Evolutionary conservation across 1,140 invertebrate species (phyloP).

Genomic region (Danaus melanippus): DNA sequence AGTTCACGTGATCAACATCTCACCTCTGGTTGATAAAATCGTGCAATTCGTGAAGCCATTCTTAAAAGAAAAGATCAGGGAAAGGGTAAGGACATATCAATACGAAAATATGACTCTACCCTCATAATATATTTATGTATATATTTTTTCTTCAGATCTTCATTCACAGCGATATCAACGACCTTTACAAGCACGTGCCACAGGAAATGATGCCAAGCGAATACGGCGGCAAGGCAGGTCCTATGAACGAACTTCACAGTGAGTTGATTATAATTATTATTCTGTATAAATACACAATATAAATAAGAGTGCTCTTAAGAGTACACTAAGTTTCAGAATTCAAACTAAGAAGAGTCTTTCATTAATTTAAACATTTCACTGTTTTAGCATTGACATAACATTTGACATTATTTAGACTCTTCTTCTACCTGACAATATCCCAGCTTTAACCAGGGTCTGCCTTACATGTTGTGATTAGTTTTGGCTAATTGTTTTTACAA

Average conservation of each 20-base stretch:
- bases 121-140: not conserved
- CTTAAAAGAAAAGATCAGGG: conserved; percentile 88
- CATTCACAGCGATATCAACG: conserved; percentile 80
- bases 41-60: conserved; percentile 89
- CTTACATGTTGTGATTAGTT: too few relatives aligned
- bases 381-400: too few relatives aligned
- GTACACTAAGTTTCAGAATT: too few relatives aligned
- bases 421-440: too few relatives aligned
- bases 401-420: too few relatives aligned
- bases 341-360: too few relatives aligned
- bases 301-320: too few relatives aligned
- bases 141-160: conserved; percentile 73
- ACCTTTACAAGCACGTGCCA: conserved; percentile 83
- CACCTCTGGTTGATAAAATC: conserved; percentile 85
- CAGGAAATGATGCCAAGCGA: conserved; percentile 84
- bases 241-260: conserved; percentile 81
- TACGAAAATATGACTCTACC: not conserved
- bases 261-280: conserved; percentile 25
- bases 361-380: too few relatives aligned
- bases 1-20: conserved; percentile 88
- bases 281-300: too few relatives aligned
- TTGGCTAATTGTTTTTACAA: too few relatives aligned
- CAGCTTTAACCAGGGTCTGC: too few relatives aligned
- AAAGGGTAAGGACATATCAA: conserved; percentile 70
- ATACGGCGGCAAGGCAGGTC: conserved; percentile 84